Conservation (phyloP, 2,113 vertebrate species). For the Pongo pygmaeus region DNA sequence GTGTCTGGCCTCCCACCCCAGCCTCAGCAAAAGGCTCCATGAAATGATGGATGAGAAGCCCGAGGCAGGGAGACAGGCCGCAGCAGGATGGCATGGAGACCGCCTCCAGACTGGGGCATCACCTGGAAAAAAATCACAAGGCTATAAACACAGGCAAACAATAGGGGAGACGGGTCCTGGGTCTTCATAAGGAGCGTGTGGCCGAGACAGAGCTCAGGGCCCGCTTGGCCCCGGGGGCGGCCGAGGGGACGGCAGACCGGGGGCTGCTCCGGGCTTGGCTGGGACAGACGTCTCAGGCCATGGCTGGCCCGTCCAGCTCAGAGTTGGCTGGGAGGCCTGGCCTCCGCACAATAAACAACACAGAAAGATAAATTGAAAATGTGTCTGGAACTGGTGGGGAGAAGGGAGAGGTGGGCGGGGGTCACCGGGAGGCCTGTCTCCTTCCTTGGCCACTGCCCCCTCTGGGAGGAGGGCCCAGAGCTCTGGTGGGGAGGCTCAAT, state of each 20-base stretch:
- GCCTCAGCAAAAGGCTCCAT: neutral
- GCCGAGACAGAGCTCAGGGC: constrained; percentile 57
- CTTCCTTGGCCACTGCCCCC: neutral
- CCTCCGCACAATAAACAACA: constrained; percentile 73
- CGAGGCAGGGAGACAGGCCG: neutral
- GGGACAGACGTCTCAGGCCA: constrained; percentile 50
- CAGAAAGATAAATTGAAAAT: constrained; percentile 74
- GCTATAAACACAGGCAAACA: constrained; percentile 65
- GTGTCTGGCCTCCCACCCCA: neutral
- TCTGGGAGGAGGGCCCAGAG: neutral
- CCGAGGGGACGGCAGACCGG: constrained; percentile 56
- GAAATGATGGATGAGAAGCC: neutral
- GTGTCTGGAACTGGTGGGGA: constrained; percentile 70
- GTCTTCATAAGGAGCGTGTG: constrained; percentile 7
- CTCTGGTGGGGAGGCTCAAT: neutral
- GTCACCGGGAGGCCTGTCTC: constrained; percentile 55
- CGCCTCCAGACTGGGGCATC: constrained; percentile 46
- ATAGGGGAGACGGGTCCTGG: constrained; percentile 50
- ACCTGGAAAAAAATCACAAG: constrained; percentile 39
- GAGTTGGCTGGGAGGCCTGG: constrained; percentile 74
- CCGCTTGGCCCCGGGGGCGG: constrained; percentile 49
- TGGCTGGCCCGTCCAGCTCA: constrained; percentile 57
- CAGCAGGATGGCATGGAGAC: constrained; percentile 61
- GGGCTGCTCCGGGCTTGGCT: constrained; percentile 72
- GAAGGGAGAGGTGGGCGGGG: constrained; percentile 41